These are phyloP conservation scores for Drosophila conformis DNA, from an alignment of 2,888 invertebrate species.

Conservation along the genomic window DNA sequence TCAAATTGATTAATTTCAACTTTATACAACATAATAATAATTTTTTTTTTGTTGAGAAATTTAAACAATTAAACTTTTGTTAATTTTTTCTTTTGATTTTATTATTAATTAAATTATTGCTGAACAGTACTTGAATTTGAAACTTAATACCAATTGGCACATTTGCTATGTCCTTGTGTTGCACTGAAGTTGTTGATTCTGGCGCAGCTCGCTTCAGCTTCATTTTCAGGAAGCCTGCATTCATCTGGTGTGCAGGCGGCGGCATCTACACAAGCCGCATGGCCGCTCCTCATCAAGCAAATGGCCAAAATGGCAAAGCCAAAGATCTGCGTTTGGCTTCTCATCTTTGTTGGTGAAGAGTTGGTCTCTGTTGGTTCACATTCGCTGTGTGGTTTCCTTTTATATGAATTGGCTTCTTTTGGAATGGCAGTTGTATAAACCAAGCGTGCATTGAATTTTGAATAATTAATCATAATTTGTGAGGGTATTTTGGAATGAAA, in stretches of 20 bases:
- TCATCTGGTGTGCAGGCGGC: not conserved
- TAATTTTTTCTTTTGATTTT: too few species aligned
- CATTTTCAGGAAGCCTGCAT: not conserved
- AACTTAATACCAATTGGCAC: not conserved
- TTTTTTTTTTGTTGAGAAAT: not conserved
- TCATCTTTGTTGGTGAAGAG: not conserved
- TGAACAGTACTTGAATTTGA: not conserved
- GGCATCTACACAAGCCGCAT: not conserved
- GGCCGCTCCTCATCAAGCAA: not conserved
- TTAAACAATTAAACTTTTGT: too few species aligned
- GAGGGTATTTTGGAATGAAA: not conserved
- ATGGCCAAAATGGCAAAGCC: not conserved
- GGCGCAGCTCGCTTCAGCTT: too few species aligned
- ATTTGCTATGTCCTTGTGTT: not conserved
- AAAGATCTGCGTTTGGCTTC: not conserved
- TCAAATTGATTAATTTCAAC: not conserved
- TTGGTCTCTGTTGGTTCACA: not conserved
- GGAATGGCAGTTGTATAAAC: not conserved
- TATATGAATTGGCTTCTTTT: not conserved
- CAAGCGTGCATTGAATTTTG: not conserved
- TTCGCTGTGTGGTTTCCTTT: not conserved
- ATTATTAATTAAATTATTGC: not conserved
- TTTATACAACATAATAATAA: not conserved
- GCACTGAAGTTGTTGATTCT: not conserved
- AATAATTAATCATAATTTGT: not conserved